Evolutionary conservation across 2,888 invertebrate genomes (phyloP).

Genomic region (Bedellia somnulentella): DNA sequence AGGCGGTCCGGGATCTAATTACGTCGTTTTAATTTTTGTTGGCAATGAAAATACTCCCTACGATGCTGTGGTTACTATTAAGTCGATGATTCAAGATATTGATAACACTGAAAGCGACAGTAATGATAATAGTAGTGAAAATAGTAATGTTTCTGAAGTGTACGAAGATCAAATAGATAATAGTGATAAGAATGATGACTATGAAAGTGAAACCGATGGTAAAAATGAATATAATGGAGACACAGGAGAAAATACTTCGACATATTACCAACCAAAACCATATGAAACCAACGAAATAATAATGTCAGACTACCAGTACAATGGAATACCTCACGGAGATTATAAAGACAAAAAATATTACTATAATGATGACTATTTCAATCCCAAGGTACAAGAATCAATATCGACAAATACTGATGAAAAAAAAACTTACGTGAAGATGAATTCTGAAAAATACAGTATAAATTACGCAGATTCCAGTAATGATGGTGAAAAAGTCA

Average conservation of each 20-base stretch:
- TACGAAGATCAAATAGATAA: slow-evolving; percentile 7
- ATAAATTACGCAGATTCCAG: too few relatives aligned
- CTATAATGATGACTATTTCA: too few relatives aligned
- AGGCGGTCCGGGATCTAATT: slow-evolving; percentile 48
- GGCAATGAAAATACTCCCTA: slow-evolving; percentile 35
- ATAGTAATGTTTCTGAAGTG: slow-evolving; percentile 11
- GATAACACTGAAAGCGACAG: slow-evolving; percentile 10
- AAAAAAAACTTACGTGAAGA: too few relatives aligned
- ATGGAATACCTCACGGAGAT: not conserved
- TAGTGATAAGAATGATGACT: not conserved
- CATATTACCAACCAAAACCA: too few relatives aligned
- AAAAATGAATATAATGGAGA: too few relatives aligned
- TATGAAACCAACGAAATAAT: too few relatives aligned
- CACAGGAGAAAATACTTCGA: too few relatives aligned
- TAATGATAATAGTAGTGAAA: not conserved
- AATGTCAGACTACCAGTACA: not conserved
- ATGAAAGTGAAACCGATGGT: too few relatives aligned
- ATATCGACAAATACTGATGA: too few relatives aligned
- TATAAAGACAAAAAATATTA: too few relatives aligned
- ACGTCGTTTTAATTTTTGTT: slow-evolving; percentile 37
- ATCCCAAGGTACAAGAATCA: too few relatives aligned
- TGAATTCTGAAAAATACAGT: too few relatives aligned
- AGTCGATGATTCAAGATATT: slow-evolving; percentile 25
- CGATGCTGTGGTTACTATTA: slow-evolving; percentile 38
- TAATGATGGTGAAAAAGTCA: not conserved